Conservation (phyloP, 2,888 invertebrate species). For the Synergus umbraculus region DNA sequence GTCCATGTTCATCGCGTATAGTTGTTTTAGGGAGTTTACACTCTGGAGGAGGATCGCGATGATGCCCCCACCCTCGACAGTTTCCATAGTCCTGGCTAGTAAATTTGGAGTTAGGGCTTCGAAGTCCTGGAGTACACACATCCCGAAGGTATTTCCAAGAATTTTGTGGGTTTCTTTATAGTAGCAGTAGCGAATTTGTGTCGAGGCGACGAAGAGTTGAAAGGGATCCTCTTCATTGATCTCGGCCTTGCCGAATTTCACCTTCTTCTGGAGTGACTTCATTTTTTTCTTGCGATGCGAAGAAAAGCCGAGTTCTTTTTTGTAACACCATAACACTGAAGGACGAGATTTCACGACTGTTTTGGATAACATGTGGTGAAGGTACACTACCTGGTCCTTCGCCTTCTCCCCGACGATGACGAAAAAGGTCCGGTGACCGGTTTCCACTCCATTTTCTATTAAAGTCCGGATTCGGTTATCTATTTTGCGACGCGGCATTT, state of each 20-base stretch:
- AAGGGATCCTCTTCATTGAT: slow-evolving; percentile 97
- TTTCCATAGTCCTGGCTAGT: slow-evolving; percentile 97
- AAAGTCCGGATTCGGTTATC: slow-evolving; percentile 96
- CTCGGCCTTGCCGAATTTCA: slow-evolving; percentile 91
- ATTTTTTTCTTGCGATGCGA: slow-evolving; percentile 95
- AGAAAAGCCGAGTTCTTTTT: slow-evolving; percentile 84
- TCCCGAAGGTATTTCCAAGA: slow-evolving; percentile 97
- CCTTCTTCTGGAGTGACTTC: slow-evolving; percentile 89
- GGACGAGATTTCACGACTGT: slow-evolving; percentile 95
- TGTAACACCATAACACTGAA: slow-evolving; percentile 98
- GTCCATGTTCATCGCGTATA: slow-evolving; percentile 99
- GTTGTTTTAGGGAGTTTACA: slow-evolving; percentile 92
- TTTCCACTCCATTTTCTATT: slow-evolving; percentile 97
- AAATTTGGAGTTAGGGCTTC: slow-evolving; percentile 98
- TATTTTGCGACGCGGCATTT: slow-evolving; percentile 92
- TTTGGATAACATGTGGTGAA: slow-evolving; percentile 98
- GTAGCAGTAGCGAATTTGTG: slow-evolving; percentile 97
- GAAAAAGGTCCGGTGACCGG: slow-evolving; percentile 95
- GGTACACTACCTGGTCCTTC: slow-evolving; percentile 95
- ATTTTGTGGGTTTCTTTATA: slow-evolving; percentile 99
- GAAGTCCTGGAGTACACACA: slow-evolving; percentile 97
- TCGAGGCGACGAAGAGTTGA: slow-evolving; percentile 96
- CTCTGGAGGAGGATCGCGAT: slow-evolving; percentile 93
- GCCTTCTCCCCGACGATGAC: slow-evolving; percentile 97
- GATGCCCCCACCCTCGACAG: slow-evolving; percentile 97